Percentiles rank a stretch among this genome's conserved stretches.
These are phyloP conservation scores for Pungitius pungitius DNA, from an alignment of 2,113 vertebrate genomes.

Conservation along the genomic window DNA sequence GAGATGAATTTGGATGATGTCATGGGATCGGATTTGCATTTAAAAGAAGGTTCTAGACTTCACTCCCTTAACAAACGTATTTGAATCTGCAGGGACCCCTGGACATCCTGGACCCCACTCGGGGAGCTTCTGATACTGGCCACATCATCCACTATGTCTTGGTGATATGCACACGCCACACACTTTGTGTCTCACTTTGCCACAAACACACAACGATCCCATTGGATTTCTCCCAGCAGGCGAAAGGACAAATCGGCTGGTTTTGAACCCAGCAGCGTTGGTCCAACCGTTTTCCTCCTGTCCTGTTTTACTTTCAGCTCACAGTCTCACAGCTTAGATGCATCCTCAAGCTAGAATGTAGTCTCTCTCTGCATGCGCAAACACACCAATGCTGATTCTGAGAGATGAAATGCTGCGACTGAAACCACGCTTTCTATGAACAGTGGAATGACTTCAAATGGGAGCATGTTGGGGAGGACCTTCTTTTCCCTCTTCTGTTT, in stretches of 20 bases:
- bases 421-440: constrained; percentile 35
- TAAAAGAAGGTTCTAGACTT: not conserved
- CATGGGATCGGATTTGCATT: too few relatives aligned
- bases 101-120: constrained; percentile 12
- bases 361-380: constrained; percentile 32
- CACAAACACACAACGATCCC: constrained; percentile 31
- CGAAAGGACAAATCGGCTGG: constrained; percentile 46
- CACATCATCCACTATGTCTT: constrained; percentile 24
- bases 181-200: not conserved
- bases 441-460: constrained; percentile 28
- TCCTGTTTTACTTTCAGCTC: constrained; percentile 52
- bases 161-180: constrained; percentile 13
- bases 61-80: constrained; percentile 6
- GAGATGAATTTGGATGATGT: too few relatives aligned
- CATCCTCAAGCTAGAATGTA: constrained; percentile 28
- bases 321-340: constrained; percentile 42
- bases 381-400: constrained; percentile 26
- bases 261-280: constrained; percentile 31
- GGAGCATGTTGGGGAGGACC: constrained; percentile 19
- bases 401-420: constrained; percentile 40
- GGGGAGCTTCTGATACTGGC: constrained; percentile 33
- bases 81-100: constrained; percentile 11
- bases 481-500: constrained; percentile 1
- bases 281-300: constrained; percentile 53
- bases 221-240: constrained; percentile 45